Evolutionary conservation across 1,140 invertebrate genomes (phyloP), one percentile per base, ranked within the genome.

Genomic region (Phenacoccus solenopsis): DNA sequence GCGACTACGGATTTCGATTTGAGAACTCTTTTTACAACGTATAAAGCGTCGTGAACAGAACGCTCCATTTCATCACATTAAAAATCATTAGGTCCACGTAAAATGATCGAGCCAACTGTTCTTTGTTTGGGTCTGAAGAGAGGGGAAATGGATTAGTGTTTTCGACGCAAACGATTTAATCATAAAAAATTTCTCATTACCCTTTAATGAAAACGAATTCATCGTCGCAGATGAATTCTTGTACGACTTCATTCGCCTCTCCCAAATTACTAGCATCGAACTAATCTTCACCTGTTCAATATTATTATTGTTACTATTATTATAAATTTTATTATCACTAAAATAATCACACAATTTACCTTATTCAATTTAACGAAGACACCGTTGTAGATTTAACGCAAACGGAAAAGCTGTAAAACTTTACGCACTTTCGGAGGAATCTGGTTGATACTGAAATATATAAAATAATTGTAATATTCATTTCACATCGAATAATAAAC

Each of bases 21-120:
- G 68, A 98, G 82, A 57, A 99, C 96, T 74, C 98, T 83, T 75
- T 96, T 95, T 4, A 99, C 94, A 5, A 96, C 96, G 77, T 95
- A 98, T 4, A 99, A 82, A 13, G 97, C 89, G 82, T 99, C 98
- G 79, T 99, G 96, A 24, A 99, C 82, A 0, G 96, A 98, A 27
- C 98, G 86, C 82, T 99, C 98, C 96, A 99, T 99, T 84, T 99
- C 98, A 80, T 99, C 98, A 75, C 95, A 94, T 82, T 98, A 98
- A 77, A 91, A 97, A 81, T 99, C 97, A 76, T 98, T 99, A 13
- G 98, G 95, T 69, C 97, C 98, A 72, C 98, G 88, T 20, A 99
- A 83, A 78, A 98, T 95, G 24, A 98, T 90, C 0, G 94, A 98
- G 59, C 91, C 90, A 7, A 96, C 95, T 69, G 94, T 94, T 49